These are phyloP conservation scores for Lasioglossum albipes DNA, from an alignment of 1,140 invertebrate genomes.

Conservation along the genomic window DNA sequence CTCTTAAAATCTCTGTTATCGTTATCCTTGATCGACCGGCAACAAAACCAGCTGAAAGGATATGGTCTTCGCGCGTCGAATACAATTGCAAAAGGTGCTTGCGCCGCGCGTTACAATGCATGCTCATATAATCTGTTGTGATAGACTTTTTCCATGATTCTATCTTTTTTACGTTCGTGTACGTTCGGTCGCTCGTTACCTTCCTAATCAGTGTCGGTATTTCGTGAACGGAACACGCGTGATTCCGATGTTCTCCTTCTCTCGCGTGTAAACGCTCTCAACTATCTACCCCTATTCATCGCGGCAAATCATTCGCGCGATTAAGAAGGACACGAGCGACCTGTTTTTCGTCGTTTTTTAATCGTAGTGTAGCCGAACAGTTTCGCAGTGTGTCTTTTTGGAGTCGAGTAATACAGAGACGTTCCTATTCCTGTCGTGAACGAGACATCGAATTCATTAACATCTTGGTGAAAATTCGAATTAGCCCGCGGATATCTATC, in stretches of 20 bases:
- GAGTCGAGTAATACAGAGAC: conserved; percentile 31
- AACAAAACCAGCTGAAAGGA: neutral
- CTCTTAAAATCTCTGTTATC: neutral
- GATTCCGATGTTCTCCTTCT: too few relatives aligned
- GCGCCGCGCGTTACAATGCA: conserved; percentile 29
- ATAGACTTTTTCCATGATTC: conserved; percentile 37
- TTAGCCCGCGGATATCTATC: neutral
- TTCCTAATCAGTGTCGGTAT: conserved; percentile 1
- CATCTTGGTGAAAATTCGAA: conserved; percentile 13
- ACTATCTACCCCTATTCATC: too few relatives aligned
- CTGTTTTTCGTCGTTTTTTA: conserved; percentile 41
- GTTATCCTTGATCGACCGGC: neutral
- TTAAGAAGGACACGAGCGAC: conserved; percentile 48
- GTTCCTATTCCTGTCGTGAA: conserved; percentile 43
- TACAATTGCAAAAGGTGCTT: neutral
- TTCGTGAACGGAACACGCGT: too few relatives aligned
- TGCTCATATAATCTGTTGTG: conserved; percentile 45
- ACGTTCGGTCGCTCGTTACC: conserved; percentile 32
- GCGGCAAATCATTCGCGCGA: too few relatives aligned
- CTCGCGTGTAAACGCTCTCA: too few relatives aligned
- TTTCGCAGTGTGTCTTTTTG: conserved; percentile 31
- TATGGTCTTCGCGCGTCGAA: neutral
- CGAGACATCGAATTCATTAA: conserved; percentile 54
- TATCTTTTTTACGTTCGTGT: conserved; percentile 33
- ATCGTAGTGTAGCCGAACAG: conserved; percentile 30